phyloP scores from a whole-genome alignment of 2,888 invertebrate species.

The Drepanosiphum platanoidis region DNA sequence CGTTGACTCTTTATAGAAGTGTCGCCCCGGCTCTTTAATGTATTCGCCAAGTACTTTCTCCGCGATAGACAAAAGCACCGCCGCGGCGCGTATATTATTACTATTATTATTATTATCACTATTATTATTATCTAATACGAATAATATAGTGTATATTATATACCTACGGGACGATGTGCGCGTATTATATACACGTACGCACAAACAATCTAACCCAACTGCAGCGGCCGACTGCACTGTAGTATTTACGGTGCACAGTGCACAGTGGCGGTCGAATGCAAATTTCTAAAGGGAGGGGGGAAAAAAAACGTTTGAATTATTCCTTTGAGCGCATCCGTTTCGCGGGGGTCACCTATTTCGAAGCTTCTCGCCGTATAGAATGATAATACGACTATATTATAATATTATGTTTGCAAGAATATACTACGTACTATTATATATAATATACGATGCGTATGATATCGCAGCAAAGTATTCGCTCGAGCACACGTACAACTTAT shows the following conservation, averaged over 20 bases:
- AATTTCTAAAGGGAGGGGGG: not conserved
- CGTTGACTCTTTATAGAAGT: constrained; percentile 20
- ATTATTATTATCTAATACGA: not conserved
- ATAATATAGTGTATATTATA: not conserved
- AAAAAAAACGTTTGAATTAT: not conserved
- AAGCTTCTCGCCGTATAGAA: not conserved
- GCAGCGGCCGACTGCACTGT: not conserved
- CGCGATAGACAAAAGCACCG: not conserved
- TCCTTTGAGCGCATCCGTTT: not conserved
- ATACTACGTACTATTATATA: too few species aligned
- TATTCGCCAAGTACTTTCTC: constrained; percentile 8
- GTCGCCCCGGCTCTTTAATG: not conserved
- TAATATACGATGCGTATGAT: too few species aligned
- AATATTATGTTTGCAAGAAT: too few species aligned
- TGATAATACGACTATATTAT: too few species aligned
- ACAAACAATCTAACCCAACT: not conserved
- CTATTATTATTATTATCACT: too few species aligned
- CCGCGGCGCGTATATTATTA: not conserved
- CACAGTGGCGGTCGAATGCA: not conserved
- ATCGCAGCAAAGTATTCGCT: too few species aligned
- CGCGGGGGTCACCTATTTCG: not conserved
- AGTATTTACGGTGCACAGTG: too few species aligned
- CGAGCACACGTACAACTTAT: too few species aligned
- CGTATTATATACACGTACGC: not conserved
- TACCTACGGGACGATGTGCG: not conserved